A percentile compares a stretch with the other conserved stretches of the same genome.
phyloP scores from a whole-genome alignment of 2,888 invertebrate species.

The Eulithis testata region DNA sequence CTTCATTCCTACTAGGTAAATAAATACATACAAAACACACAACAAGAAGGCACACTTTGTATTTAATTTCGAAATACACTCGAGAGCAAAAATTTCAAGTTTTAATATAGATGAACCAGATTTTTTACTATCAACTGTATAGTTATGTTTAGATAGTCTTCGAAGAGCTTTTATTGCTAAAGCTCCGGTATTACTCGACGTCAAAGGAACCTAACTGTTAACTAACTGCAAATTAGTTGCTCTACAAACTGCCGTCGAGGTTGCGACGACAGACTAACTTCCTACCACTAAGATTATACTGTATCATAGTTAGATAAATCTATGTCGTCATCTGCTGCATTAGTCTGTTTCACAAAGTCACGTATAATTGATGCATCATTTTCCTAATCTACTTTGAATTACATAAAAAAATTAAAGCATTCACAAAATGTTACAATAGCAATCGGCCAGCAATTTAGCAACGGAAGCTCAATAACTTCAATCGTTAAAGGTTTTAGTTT shows the following conservation, averaged over 20 bases:
- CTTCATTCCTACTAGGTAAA: no score
- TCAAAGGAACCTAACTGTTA: conserved; percentile 70
- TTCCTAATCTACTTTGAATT: conserved; percentile 47
- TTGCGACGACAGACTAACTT: conserved; percentile 47
- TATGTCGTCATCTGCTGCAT: conserved; percentile 2
- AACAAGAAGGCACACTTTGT: no score
- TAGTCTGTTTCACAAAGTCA: conserved; percentile 45
- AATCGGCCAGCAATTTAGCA: conserved; percentile 78
- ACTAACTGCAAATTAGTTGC: conserved; percentile 70
- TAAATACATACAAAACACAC: no score
- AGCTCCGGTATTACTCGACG: conserved; percentile 57
- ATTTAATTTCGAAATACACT: no score
- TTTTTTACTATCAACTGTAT: no score
- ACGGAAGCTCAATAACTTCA: conserved; percentile 80
- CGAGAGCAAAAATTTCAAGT: no score
- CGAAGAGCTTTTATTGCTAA: conserved; percentile 46
- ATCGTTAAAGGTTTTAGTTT: conserved; percentile 66
- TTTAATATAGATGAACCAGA: no score
- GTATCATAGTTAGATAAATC: no score
- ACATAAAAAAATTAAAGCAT: conserved; percentile 43
- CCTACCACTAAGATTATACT: conserved; percentile 39
- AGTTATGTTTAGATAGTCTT: not conserved
- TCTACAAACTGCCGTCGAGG: conserved; percentile 52
- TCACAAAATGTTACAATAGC: conserved; percentile 68
- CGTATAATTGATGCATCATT: conserved; percentile 49